Evolutionary conservation across 2,888 invertebrate genomes (phyloP).

Genomic region (Synergus laeviventris): DNA sequence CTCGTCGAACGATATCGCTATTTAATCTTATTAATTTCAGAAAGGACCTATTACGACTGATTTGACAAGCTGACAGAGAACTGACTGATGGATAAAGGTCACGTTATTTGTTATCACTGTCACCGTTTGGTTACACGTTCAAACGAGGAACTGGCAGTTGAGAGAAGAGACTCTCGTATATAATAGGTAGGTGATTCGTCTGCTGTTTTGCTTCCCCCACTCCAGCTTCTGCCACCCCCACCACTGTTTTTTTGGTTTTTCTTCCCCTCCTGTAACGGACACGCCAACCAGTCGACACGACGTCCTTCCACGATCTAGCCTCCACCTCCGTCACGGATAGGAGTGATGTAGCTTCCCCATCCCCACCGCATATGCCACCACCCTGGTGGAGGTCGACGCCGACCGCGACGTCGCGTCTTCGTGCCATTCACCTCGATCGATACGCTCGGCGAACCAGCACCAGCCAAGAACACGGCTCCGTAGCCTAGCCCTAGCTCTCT

Average conservation of each 20-base stretch:
- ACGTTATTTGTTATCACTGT: neutral
- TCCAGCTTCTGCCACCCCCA: constrained; percentile 43
- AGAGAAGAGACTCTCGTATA: constrained; percentile 70
- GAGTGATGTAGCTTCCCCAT: neutral
- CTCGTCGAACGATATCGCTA: neutral
- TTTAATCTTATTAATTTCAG: neutral
- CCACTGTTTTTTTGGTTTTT: constrained; percentile 44
- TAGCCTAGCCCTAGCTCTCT: neutral
- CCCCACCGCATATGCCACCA: neutral
- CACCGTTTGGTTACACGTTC: constrained; percentile 61
- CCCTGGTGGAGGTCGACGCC: constrained; percentile 35
- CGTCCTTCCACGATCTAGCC: constrained; percentile 31
- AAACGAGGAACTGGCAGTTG: constrained; percentile 69
- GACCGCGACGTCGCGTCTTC: constrained; percentile 43
- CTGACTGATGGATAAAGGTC: neutral
- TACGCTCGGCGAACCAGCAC: constrained; percentile 49
- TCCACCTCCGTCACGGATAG: neutral
- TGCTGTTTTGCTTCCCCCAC: constrained; percentile 40
- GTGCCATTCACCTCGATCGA: constrained; percentile 49
- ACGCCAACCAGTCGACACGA: constrained; percentile 6
- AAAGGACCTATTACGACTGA: neutral
- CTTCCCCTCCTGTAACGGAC: constrained; percentile 35
- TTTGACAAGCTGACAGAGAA: constrained; percentile 1
- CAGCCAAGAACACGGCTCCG: constrained; percentile 42
- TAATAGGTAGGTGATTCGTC: constrained; percentile 62